Conservation (phyloP, 2,113 vertebrate species). For the Nerophis lumbriciformis region DNA sequence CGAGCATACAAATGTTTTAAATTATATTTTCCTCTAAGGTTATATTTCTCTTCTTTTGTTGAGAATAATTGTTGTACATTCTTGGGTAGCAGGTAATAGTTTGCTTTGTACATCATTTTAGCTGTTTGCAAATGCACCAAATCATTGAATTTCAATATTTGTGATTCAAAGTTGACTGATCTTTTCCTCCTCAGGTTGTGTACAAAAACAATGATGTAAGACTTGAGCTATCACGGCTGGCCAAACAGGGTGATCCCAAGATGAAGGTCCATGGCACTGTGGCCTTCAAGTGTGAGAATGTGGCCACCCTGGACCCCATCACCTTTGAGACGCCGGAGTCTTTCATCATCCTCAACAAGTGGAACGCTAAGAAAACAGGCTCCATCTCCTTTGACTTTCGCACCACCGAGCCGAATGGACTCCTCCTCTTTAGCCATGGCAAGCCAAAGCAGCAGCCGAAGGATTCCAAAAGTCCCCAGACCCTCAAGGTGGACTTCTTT, state of each 20-base stretch:
- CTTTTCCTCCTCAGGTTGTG: slow-evolving; percentile 79
- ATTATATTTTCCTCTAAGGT: too few relatives aligned
- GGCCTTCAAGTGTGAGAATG: slow-evolving; percentile 97
- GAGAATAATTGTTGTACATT: too few relatives aligned
- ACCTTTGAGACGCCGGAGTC: slow-evolving; percentile 97
- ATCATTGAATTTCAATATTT: too few relatives aligned
- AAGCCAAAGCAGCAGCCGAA: slow-evolving; percentile 90
- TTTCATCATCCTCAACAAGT: slow-evolving; percentile 90
- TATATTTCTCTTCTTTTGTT: too few relatives aligned
- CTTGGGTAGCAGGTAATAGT: too few relatives aligned
- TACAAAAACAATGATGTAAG: slow-evolving; percentile 98
- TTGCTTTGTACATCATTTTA: too few relatives aligned
- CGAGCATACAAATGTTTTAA: too few relatives aligned
- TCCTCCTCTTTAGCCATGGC: slow-evolving; percentile 95
- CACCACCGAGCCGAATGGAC: slow-evolving; percentile 94
- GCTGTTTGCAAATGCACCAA: too few relatives aligned
- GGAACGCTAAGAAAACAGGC: slow-evolving; percentile 97
- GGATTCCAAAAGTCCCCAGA: slow-evolving; percentile 87
- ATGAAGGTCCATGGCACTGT: slow-evolving; percentile 95
- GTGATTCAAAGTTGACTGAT: not conserved
- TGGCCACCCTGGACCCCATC: slow-evolving; percentile 95
- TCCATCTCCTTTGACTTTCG: slow-evolving; percentile 98
- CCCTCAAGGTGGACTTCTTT: slow-evolving; percentile 95
- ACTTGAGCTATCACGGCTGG: slow-evolving; percentile 90
- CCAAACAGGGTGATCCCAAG: slow-evolving; percentile 89